Percentiles rank a stretch among this genome's conserved stretches.
Conservation (phyloP, 2,888 invertebrate genomes). For the Sussaba pulchella region DNA sequence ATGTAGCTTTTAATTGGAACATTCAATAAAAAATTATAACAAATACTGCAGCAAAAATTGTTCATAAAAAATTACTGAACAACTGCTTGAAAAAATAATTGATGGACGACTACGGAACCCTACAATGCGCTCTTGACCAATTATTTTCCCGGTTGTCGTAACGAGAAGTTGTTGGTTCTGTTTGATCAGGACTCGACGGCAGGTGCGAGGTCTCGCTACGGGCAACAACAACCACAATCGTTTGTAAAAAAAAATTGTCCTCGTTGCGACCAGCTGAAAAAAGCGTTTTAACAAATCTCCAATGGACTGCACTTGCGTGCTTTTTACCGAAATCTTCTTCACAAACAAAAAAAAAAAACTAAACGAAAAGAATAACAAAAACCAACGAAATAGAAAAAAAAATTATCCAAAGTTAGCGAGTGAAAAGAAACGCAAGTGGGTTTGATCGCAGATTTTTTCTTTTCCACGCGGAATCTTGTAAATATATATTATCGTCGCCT, state of each 20-base stretch:
- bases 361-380: background rate
- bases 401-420: slow-evolving; percentile 31
- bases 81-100: too few species aligned
- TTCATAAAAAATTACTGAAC: too few species aligned
- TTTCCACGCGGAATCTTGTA: slow-evolving; percentile 67
- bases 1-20: too few species aligned
- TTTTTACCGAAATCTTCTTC: slow-evolving; percentile 37
- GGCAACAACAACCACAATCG: slow-evolving; percentile 84
- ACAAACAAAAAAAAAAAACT: background rate
- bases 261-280: slow-evolving; percentile 30
- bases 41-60: too few species aligned
- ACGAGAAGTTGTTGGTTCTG: slow-evolving; percentile 74
- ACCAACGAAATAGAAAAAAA: too few species aligned
- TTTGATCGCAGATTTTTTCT: slow-evolving; percentile 30
- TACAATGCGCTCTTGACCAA: too few species aligned
- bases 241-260: slow-evolving; percentile 77
- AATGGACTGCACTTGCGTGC: slow-evolving; percentile 27
- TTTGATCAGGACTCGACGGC: slow-evolving; percentile 81
- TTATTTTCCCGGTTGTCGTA: too few species aligned
- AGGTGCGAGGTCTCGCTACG: slow-evolving; percentile 80
- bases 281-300: slow-evolving; percentile 43
- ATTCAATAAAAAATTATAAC: too few species aligned
- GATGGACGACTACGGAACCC: too few species aligned
- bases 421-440: slow-evolving; percentile 36
- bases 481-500: slow-evolving; percentile 65